These are phyloP conservation scores for Serrognathus titanus DNA, from an alignment of 2,888 invertebrate genomes.

Conservation along the genomic window DNA sequence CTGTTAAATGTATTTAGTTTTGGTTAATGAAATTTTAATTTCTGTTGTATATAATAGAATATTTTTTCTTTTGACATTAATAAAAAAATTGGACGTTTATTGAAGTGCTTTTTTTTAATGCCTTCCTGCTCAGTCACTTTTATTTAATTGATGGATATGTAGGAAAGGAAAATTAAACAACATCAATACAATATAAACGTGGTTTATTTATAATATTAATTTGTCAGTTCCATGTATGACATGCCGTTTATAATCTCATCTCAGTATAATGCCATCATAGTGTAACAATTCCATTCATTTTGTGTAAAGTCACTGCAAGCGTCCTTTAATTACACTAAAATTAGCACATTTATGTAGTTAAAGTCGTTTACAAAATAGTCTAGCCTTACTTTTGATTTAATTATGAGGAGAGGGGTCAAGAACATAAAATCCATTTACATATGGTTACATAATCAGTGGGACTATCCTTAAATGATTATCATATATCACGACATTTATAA, in stretches of 20 bases:
- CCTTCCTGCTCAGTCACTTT: too few relatives aligned
- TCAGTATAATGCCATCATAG: background rate
- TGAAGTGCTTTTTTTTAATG: too few relatives aligned
- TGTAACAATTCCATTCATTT: constrained; percentile 17
- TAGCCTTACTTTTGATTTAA: constrained; percentile 26
- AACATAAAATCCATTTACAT: background rate
- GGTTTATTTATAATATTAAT: constrained; percentile 44
- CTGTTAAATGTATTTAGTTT: too few relatives aligned
- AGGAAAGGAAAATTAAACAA: constrained; percentile 10
- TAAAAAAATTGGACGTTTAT: too few relatives aligned
- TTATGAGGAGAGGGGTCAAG: constrained; percentile 6
- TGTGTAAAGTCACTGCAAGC: constrained; percentile 3
- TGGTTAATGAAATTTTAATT: too few relatives aligned
- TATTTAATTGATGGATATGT: too few relatives aligned
- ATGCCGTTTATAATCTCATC: constrained; percentile 25
- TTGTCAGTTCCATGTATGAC: constrained; percentile 44
- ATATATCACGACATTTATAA: constrained; percentile 48
- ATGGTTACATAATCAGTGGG: background rate
- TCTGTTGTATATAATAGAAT: too few relatives aligned
- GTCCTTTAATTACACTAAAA: constrained; percentile 6
- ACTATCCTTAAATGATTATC: constrained; percentile 32
- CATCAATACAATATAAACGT: constrained; percentile 44
- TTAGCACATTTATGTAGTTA: constrained; percentile 20
- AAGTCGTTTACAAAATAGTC: constrained; percentile 33
- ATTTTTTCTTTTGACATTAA: too few relatives aligned